Evolutionary conservation across 2,113 vertebrate species (phyloP), one percentile per base, ranked within the genome.

Genomic region (Opisthocomus hoazin): DNA sequence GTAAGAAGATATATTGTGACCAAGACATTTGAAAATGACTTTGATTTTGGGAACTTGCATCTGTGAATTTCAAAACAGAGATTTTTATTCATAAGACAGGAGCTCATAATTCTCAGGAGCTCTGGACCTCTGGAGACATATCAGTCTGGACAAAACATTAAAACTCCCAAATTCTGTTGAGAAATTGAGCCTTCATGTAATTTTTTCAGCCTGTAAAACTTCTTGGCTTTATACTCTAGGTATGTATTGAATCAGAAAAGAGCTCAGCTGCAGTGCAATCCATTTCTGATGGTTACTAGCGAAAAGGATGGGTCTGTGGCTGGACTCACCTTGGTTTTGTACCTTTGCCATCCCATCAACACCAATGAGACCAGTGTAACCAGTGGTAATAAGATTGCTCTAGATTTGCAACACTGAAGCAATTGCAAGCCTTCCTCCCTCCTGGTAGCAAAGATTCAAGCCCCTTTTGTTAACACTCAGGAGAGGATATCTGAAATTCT

Each of bases 401-500:
- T 29, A 73, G 53, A 46, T 82, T 82, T 93, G 34, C 12, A 60
- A 3, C 79, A 65, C 36, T 51, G 24, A 83, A 88, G 70, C 5
- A 51, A 50, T 19, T 60, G 21, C 13, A 93, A 85, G 7, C 46
- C 19, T 53, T 9, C 29, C 19, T 78, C 77, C 21, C 23, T 89
- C 51, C 30, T 61, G 41, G 41, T 6, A 81, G 30, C 13, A 54
- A 95, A 84, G 39, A 48, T 92, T 81, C 64, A 68, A 68, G 45
- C 12, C 51, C 75, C 60, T 86, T 86, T 66, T 75, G 39, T 41
- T 30, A 46, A 70, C 66, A 39, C 74, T 79, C n/a, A 41, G 56
- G 65, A 68, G 71, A 90, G 39, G 65, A 76, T 87, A 34, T 75
- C 69, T 91, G 89, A 91, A 92, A 95, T 95, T 95, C 80, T 82